A percentile compares a stretch with the other conserved stretches of the same genome.
These are phyloP conservation scores for Galeopsomyia nigrocyanea DNA, from an alignment of 2,888 invertebrate genomes.

Conservation along the genomic window DNA sequence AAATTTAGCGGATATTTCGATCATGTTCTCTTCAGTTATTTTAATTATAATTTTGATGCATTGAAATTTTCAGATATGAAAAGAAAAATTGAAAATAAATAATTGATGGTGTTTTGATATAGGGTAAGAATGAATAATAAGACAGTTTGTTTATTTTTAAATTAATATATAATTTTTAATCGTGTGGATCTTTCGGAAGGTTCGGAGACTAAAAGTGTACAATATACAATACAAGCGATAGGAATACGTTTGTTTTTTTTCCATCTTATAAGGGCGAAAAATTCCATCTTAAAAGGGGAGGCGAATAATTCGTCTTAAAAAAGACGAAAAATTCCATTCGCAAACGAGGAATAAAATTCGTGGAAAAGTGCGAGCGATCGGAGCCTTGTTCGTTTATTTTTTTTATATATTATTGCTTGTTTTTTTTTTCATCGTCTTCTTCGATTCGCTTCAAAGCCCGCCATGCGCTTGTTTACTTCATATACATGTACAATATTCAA, in stretches of 20 bases:
- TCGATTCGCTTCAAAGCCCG: slow-evolving; percentile 47
- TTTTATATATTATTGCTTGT: slow-evolving; percentile 52
- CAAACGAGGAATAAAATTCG: slow-evolving; percentile 42
- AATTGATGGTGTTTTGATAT: background rate
- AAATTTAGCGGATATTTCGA: no score
- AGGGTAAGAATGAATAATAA: slow-evolving; percentile 38
- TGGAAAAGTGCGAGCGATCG: slow-evolving; percentile 57
- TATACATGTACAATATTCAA: slow-evolving; percentile 33
- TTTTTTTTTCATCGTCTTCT: slow-evolving; percentile 17
- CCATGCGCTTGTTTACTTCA: slow-evolving; percentile 47
- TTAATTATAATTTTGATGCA: no score
- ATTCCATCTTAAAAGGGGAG: slow-evolving; percentile 28
- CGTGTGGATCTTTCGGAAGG: slow-evolving; percentile 61
- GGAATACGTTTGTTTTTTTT: slow-evolving; percentile 61
- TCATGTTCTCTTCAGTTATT: no score
- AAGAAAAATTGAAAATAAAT: no score
- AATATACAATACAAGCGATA: slow-evolving; percentile 68
- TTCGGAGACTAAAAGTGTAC: slow-evolving; percentile 59
- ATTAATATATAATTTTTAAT: slow-evolving; percentile 68
- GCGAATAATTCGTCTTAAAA: slow-evolving; percentile 20
- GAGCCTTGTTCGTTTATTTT: slow-evolving; percentile 55
- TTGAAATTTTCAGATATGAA: no score
- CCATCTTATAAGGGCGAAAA: background rate
- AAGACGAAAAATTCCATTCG: slow-evolving; percentile 5
- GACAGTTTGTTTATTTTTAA: slow-evolving; percentile 61